Evolutionary conservation across 2,113 vertebrate genomes (phyloP).

Genomic region (Thalassarche chlororhynchos): DNA sequence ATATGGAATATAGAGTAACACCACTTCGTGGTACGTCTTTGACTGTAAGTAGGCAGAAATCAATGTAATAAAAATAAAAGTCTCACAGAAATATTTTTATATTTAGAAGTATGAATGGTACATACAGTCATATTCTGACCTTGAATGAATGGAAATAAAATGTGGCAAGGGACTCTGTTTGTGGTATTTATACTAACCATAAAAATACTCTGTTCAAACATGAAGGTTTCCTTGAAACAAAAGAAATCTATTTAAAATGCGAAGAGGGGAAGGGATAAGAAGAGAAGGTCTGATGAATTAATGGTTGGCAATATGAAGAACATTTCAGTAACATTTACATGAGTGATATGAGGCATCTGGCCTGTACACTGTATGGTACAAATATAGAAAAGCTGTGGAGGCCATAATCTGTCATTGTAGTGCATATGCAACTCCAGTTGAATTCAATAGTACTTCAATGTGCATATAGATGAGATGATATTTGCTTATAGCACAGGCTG

Average conservation of each 20-base stretch:
- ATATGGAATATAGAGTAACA: neutral
- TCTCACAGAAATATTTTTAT: conserved; percentile 11
- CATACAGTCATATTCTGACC: conserved; percentile 45
- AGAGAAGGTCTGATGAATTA: conserved; percentile 38
- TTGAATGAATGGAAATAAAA: conserved; percentile 44
- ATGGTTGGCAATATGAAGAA: conserved; percentile 7
- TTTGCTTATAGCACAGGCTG: neutral
- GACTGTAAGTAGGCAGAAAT: conserved; percentile 44
- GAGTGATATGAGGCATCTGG: conserved; percentile 48
- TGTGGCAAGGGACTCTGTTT: neutral
- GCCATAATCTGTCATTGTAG: conserved; percentile 42
- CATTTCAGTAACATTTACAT: conserved; percentile 35
- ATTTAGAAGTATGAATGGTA: conserved; percentile 52
- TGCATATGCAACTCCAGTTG: neutral
- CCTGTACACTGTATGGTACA: neutral
- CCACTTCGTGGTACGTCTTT: neutral
- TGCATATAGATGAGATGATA: neutral
- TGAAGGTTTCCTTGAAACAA: conserved; percentile 51
- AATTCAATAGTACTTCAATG: conserved; percentile 11
- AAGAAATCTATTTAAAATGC: conserved; percentile 31
- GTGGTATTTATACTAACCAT: conserved; percentile 5
- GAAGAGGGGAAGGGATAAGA: conserved; percentile 43
- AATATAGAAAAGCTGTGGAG: conserved; percentile 56
- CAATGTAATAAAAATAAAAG: conserved; percentile 62
- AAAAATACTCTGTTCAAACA: conserved; percentile 12